Evolutionary conservation across 2,113 vertebrate species (phyloP).

Genomic region (Motacilla alba): DNA sequence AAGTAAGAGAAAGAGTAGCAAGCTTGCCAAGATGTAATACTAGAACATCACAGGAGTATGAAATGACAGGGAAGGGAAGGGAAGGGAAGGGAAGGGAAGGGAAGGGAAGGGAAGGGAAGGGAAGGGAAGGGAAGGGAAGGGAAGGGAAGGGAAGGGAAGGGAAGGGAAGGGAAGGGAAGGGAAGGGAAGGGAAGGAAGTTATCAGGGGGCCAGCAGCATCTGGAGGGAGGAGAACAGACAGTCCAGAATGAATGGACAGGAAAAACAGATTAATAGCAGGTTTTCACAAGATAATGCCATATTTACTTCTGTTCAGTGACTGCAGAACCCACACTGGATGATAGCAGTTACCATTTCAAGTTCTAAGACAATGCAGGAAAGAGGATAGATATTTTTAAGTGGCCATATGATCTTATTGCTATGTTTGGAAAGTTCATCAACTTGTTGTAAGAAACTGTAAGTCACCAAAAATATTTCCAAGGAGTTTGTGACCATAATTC

Average conservation of each 20-base stretch:
- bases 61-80: not conserved
- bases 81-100: not conserved
- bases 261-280: slow-evolving; percentile 8
- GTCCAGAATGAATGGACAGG: not conserved
- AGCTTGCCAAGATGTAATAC: slow-evolving; percentile 11
- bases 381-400: not conserved
- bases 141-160: not conserved
- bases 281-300: slow-evolving; percentile 36
- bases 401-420: not conserved
- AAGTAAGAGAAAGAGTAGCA: not conserved
- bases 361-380: not conserved
- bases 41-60: slow-evolving; percentile 19
- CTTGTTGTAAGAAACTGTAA: slow-evolving; percentile 5
- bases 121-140: not conserved
- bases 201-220: slow-evolving; percentile 5
- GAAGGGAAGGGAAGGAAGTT: not conserved
- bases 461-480: not conserved
- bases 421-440: not conserved
- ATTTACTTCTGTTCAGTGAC: not conserved
- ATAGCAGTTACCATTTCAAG: not conserved
- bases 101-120: not conserved
- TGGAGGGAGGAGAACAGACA: slow-evolving; percentile 32
- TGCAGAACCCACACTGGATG: not conserved
- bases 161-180: not conserved
- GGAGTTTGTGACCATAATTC: not conserved